Base-by-base conservation (phyloP, 2,888 invertebrate genomes). In the Callimorpha dominula region DNA sequence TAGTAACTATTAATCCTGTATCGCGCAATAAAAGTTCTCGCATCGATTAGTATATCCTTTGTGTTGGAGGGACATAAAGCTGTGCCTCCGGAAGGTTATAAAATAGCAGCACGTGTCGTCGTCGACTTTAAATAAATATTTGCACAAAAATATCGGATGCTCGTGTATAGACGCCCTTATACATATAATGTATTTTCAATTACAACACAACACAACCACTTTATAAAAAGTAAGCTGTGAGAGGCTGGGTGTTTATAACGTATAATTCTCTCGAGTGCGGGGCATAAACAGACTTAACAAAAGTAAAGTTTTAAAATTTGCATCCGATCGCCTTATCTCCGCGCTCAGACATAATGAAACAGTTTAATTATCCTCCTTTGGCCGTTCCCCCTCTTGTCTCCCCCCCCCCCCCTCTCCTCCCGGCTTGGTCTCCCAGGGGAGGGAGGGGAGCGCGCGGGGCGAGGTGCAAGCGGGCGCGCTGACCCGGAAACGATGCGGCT, bases 401-500 rank as follows among this genome's bases (percentile, higher is more conserved):
- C 77, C 65, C 65, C 65, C 70, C 65, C 66, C 65, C 74, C 75
- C 76, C n/a, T 31, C 31, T 2, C 31, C 31, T 31, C 20, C 6
- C 43, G 63, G 57, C 20, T 40, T 17, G 42, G 15, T 1, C 0
- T 42, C 54, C 31, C 14, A 50, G 42, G 49, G 4, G 57, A 3
- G 14, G 63, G 72, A 52, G 70, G 54, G n/a, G 42, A 14, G 15
- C 17, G 20, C 31, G 54, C 49, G 60, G 64, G 67, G 57, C 12
- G 74, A 74, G 74, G 72, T 72, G 73, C 76, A 74, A 76, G 75
- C 76, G 75, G 81, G 85, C 76, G 82, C 90, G 82, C 87, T 90
- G 91, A 91, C 91, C 91, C 91, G 91, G 91, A 90, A 87, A 85
- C 88, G 88, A 88, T 89, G 91, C 88, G 90, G 89, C 89, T 85